Evolutionary conservation across 2,113 vertebrate species (phyloP), one percentile per base, ranked within the genome.

Genomic region (Dissostichus mawsoni): DNA sequence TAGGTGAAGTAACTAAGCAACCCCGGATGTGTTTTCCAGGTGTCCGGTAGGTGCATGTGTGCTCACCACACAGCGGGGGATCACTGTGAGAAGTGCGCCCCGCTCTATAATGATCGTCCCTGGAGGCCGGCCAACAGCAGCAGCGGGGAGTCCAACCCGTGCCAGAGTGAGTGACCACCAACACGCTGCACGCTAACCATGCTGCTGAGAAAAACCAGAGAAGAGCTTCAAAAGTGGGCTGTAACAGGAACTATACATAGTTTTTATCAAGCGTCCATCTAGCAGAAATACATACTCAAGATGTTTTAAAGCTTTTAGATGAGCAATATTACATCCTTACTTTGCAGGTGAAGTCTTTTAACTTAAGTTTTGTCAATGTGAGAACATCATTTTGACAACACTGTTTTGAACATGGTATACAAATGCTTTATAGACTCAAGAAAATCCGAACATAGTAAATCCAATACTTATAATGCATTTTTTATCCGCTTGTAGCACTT

Each of bases 41-140:
- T 97, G 85, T 94, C 92, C 0, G 96, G 95, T 23, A 93, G 92
- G 85, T 98, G 97, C 74, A 87, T 95, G 48, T 98, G 97, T 69
- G 91, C 92, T 71, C 97, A 98, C 87, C 95, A 98, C 93, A 97
- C 97, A 8, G 95, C 94, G 1, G 97, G 96, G 1, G 87, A 95
- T 44, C 97, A 97, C 93, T 98, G 97, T 81, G 96, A 97, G 86
- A 96, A 83, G 82, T 98, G 97, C 3, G 92, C 93, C 11, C 91
- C 93, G 0, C 90, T 98, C 52, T 96, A 96, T 92, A 97, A 97
- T 0, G 95, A 97, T 74, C 94, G 88, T 44, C 95, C 95, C 44
- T 97, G 97, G 97, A 96, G 94, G 69, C 94, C 97, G 1, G 96
- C 95, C 86, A 95, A 97, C 58, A 96, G 97, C 67, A 97, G 94